phyloP scores from a whole-genome alignment of 2,113 vertebrate species.

The Centropus bengalensis region DNA sequence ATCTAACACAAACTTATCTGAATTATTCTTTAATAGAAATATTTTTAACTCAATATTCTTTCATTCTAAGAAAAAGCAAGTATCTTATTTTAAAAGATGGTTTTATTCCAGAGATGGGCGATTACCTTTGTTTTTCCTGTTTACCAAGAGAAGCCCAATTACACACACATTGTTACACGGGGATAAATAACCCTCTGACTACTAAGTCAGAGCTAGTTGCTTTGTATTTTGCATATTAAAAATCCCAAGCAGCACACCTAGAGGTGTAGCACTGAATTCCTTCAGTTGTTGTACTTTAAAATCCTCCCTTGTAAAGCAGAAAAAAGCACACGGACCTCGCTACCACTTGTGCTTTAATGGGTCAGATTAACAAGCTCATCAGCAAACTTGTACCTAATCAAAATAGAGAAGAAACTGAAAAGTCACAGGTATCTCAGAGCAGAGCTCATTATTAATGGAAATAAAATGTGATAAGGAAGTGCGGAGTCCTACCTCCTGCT shows the following conservation, averaged over 20 bases:
- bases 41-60: neutral
- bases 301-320: neutral
- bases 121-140: neutral
- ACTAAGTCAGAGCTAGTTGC: neutral
- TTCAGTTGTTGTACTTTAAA: neutral
- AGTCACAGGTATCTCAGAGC: neutral
- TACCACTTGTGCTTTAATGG: neutral
- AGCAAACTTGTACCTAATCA: neutral
- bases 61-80: neutral
- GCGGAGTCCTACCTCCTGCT: neutral
- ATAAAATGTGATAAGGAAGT: neutral
- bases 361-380: neutral
- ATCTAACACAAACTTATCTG: neutral
- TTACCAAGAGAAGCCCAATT: neutral
- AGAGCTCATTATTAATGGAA: neutral
- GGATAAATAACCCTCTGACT: neutral
- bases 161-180: neutral
- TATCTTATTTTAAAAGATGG: neutral
- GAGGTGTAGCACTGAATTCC: neutral
- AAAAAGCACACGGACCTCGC: neutral
- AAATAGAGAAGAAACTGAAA: neutral
- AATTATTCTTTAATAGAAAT: neutral
- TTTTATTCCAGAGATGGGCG: neutral
- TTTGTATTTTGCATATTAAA: neutral
- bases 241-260: fast-evolving